Conservation (phyloP, 2,113 vertebrate species). For the Sceloporus undulatus region DNA sequence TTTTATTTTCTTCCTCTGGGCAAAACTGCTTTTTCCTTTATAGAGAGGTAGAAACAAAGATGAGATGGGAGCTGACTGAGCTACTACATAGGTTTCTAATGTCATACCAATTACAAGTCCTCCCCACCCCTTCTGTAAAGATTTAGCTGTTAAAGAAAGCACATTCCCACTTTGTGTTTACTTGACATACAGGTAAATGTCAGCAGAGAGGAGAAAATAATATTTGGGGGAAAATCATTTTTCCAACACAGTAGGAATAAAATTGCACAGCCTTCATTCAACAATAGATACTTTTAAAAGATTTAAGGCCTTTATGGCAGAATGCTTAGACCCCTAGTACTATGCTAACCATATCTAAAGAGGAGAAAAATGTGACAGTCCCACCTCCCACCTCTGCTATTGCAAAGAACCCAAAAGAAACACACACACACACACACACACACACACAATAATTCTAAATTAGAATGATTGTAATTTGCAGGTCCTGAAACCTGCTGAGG, state of each 20-base stretch:
- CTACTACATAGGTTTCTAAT: constrained; percentile 72
- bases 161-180: constrained; percentile 59
- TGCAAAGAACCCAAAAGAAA: constrained; percentile 35
- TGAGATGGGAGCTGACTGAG: constrained; percentile 71
- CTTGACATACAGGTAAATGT: constrained; percentile 62
- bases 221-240: constrained; percentile 60
- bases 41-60: constrained; percentile 77
- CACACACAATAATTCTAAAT: constrained; percentile 10
- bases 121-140: constrained; percentile 54
- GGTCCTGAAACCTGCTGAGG: constrained; percentile 27
- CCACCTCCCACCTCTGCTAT: not conserved
- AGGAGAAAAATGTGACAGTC: not conserved
- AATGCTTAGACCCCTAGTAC: constrained; percentile 20
- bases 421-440: not conserved
- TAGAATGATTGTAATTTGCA: constrained; percentile 57
- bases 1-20: constrained; percentile 83
- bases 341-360: constrained; percentile 8
- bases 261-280: constrained; percentile 43
- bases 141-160: constrained; percentile 68
- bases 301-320: constrained; percentile 10
- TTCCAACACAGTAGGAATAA: constrained; percentile 47
- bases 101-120: constrained; percentile 72
- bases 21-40: constrained; percentile 79
- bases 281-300: constrained; percentile 28
- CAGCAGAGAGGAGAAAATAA: constrained; percentile 55